Evolutionary conservation across 2,888 invertebrate species (phyloP), one percentile per base, ranked within the genome.

Genomic region (Synergus umbraculus): DNA sequence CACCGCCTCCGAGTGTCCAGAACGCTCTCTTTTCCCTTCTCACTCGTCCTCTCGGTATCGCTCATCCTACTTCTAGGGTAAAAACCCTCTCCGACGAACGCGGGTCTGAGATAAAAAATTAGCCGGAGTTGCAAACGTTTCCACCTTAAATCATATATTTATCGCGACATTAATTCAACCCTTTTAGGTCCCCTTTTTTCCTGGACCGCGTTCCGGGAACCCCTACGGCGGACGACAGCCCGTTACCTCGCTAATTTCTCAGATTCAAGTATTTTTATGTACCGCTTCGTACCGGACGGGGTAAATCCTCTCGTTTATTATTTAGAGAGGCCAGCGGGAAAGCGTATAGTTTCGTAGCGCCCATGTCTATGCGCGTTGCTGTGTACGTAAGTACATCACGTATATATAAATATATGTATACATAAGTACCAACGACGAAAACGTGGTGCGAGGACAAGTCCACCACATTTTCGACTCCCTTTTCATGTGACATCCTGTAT

Each of bases 121-220:
- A 92, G 92, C 91, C 90, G 83, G 89, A 90, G 90, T 90, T 89
- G 91, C 90, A 90, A 91, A 91, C 91, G 91, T 90, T 91, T 90
- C 89, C 90, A 91, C 92, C 92, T 92, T 92, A 92, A 92, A 92
- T 92, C 92, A 92, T 92, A 92, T 92, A 92, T 92, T 92, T 92
- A 92, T 92, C 92, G 92, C 91, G 92, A 92, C 92, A 92, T 92
- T 92, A 92, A 92, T 92, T 92, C 92, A 92, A 92, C 92, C 92
- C 92, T 92, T 92, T 92, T 91, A 91, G 90, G 89, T 86, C 86
- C 89, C 89, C 89, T 89, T 88, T 90, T 90, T 90, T 87, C 87
- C 88, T 83, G 85, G 83, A 81, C 79, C 81, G 82, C 86, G 85
- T 86, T 85, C 85, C 79, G 83, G 49, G 73, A 76, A 22, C 79